Conservation (phyloP, 2,888 invertebrate species). For the Epirrhoe tristata region DNA sequence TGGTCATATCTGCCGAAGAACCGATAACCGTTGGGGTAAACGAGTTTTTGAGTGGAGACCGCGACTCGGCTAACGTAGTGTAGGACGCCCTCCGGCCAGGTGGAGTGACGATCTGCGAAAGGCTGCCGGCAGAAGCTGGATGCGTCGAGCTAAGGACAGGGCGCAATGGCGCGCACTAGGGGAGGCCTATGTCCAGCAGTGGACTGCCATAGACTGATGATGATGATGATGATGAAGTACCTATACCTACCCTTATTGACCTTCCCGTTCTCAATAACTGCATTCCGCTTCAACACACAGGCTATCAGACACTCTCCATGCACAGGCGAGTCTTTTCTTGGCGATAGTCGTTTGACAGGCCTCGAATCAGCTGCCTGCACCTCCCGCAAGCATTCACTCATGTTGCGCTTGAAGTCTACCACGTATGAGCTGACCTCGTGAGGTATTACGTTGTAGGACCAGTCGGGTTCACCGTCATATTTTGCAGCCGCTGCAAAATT, state of each 20-base stretch:
- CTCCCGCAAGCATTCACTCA: constrained; percentile 76
- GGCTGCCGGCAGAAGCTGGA: too few relatives aligned
- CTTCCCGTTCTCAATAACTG: constrained; percentile 70
- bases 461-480: constrained; percentile 62
- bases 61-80: too few relatives aligned
- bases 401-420: constrained; percentile 70
- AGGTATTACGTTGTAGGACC: constrained; percentile 84
- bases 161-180: too few relatives aligned
- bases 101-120: too few relatives aligned
- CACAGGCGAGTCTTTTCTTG: constrained; percentile 69
- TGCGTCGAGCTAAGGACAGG: too few relatives aligned
- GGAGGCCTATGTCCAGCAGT: too few relatives aligned
- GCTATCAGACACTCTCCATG: constrained; percentile 78
- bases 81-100: too few relatives aligned
- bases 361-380: constrained; percentile 68
- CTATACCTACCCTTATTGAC: constrained; percentile 79
- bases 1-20: too few relatives aligned
- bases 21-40: too few relatives aligned
- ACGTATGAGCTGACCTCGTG: constrained; percentile 64
- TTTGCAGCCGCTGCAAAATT: constrained; percentile 8
- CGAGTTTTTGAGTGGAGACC: too few relatives aligned
- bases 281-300: constrained; percentile 74
- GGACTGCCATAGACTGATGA: too few relatives aligned
- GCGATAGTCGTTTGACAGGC: constrained; percentile 66
- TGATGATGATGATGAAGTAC: too few relatives aligned